phyloP scores from a whole-genome alignment of 1,140 invertebrate species.

The Brachystomella parvula region DNA sequence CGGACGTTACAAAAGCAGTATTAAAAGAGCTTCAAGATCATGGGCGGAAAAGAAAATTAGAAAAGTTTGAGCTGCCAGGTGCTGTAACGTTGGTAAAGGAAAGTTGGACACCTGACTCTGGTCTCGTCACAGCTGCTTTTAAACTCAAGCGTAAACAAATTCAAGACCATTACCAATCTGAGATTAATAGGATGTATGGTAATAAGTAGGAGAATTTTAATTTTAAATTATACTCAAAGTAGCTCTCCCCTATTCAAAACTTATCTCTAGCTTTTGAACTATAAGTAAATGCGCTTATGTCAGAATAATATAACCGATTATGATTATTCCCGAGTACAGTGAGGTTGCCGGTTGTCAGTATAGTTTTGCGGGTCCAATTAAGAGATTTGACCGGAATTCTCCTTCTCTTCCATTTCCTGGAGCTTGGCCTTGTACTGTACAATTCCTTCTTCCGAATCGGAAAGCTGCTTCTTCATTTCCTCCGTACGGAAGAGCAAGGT shows the following conservation, averaged over 20 bases:
- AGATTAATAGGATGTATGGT: conserved; percentile 87
- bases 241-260: no score
- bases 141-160: conserved; percentile 94
- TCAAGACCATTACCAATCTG: conserved; percentile 78
- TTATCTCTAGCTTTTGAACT: no score
- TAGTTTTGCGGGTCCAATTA: no score
- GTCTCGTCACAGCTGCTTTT: conserved; percentile 93
- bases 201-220: background rate
- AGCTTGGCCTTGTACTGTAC: background rate
- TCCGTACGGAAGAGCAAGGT: background rate
- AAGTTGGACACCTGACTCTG: conserved; percentile 92
- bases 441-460: background rate
- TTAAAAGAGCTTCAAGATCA: conserved; percentile 69
- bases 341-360: no score
- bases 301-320: no score
- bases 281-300: no score
- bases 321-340: no score
- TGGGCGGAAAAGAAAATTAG: conserved; percentile 72
- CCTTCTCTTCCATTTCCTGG: background rate
- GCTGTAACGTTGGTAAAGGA: conserved; percentile 79
- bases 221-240: no score
- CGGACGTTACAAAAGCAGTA: conserved; percentile 65
- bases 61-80: conserved; percentile 87
- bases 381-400: no score
- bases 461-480: background rate